These are phyloP conservation scores for Stomorhina lunata DNA, from an alignment of 2,888 invertebrate genomes.

Conservation along the genomic window DNA sequence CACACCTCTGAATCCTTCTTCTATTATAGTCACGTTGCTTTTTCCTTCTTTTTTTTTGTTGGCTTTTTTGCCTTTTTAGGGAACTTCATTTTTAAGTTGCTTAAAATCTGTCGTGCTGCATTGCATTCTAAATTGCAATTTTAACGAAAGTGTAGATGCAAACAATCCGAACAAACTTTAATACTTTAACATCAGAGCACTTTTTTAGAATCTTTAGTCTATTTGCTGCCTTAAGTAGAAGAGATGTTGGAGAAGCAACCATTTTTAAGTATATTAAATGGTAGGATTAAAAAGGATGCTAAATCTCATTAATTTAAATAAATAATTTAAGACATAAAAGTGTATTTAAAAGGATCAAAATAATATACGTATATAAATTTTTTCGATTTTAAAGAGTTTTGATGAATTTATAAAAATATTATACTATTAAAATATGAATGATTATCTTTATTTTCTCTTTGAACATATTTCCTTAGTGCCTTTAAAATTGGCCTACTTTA, in stretches of 20 bases:
- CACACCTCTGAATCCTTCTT: not conserved
- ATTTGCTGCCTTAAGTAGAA: slow-evolving; percentile 44
- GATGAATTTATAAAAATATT: too few relatives aligned
- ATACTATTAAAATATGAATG: too few relatives aligned
- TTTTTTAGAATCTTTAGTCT: not conserved
- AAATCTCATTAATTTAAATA: too few relatives aligned
- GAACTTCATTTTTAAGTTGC: slow-evolving; percentile 35
- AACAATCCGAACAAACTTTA: not conserved
- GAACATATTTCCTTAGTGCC: too few relatives aligned
- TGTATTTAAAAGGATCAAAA: too few relatives aligned
- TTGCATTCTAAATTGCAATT: slow-evolving; percentile 13
- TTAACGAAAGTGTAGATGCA: not conserved
- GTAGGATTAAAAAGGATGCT: not conserved
- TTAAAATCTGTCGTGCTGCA: slow-evolving; percentile 50
- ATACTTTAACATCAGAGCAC: not conserved
- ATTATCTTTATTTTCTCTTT: too few relatives aligned
- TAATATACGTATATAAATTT: too few relatives aligned
- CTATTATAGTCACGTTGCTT: not conserved
- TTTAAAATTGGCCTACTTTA: not conserved
- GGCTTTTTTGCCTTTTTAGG: not conserved
- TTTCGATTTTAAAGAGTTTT: too few relatives aligned
- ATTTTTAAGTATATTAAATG: not conserved
- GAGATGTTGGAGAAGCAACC: not conserved
- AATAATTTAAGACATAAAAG: too few relatives aligned
- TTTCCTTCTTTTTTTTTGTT: not conserved